A percentile compares a stretch with the other conserved stretches of the same genome.
Evolutionary conservation across 2,888 invertebrate species (phyloP).

Genomic region (Chouioia cunea): DNA sequence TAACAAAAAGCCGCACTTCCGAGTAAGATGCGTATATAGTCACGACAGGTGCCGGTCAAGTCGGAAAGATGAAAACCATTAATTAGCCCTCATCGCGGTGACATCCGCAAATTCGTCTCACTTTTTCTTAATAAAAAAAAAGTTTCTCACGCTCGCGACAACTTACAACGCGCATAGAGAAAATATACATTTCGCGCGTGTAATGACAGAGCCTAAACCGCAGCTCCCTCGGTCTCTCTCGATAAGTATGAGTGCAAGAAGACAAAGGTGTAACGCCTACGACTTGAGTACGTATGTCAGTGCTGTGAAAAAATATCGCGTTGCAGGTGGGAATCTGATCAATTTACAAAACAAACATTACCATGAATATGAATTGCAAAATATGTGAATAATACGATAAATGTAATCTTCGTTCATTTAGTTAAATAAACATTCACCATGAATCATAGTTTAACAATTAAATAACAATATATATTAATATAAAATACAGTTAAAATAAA

Average conservation of each 20-base stretch:
- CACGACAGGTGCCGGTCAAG: conserved; percentile 38
- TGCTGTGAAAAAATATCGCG: no score
- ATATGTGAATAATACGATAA: no score
- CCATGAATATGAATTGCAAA: no score
- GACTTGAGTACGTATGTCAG: conserved; percentile 6
- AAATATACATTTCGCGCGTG: conserved; percentile 47
- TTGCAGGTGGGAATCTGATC: no score
- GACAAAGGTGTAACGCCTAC: conserved; percentile 22
- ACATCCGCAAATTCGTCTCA: conserved; percentile 35
- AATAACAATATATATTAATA: no score
- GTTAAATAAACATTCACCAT: no score
- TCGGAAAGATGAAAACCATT: conserved; percentile 27
- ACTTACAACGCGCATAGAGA: conserved; percentile 10
- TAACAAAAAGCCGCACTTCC: conserved; percentile 2
- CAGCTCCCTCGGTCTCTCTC: conserved; percentile 45
- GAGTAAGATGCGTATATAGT: neutral
- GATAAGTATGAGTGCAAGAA: conserved; percentile 50
- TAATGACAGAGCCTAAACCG: conserved; percentile 64
- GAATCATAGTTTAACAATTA: no score
- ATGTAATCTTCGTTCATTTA: no score
- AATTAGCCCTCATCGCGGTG: conserved; percentile 25
- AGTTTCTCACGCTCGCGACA: conserved; percentile 45
- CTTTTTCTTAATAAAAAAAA: conserved; percentile 18
- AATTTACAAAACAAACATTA: no score
- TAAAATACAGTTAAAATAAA: no score